Evolutionary conservation across 2,888 invertebrate genomes (phyloP), one percentile per base, ranked within the genome.

Genomic region (Eledona agricola): DNA sequence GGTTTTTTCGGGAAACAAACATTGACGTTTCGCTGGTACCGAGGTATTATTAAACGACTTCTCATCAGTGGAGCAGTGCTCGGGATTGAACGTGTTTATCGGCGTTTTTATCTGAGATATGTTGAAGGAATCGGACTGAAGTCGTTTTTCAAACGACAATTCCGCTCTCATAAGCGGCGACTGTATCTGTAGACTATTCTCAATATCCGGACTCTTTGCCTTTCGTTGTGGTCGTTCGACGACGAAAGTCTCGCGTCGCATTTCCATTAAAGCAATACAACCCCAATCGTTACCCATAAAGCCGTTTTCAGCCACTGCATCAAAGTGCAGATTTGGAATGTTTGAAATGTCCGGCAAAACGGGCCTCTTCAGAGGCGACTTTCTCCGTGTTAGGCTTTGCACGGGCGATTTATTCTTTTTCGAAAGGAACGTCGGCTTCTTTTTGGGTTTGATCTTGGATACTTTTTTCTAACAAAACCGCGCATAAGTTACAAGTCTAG

Each of bases 111-210:
- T 15, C n/a, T 64, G 58, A 4, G 59, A 52, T 22, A 64, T 57
- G 3, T 23, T 28, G 34, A 64, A 64, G 6, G 62, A 62, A 16
- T 61, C 51, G 4, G 57, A 16, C 6, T 54, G 42, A 28, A 62
- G 46, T 15, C 55, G 53, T 11, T 38, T 37, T 26, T 59, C 54
- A 23, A 60, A 58, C 10, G 34, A 49, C n/a, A n/a, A n/a, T n/a
- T n/a, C n/a, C n/a, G n/a, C n/a, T n/a, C n/a, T n/a, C 4, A 28
- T 4, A 17, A 0, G 10, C 4, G 40, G 12, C 4, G 19, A 10
- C n/a, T n/a, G n/a, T n/a, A n/a, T n/a, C n/a, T n/a, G n/a, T n/a
- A 64, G 52, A 54, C 63, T 65, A 45, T 66, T 64, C 17, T 65
- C 55, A 38, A 66, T 65, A 25, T 43, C 26, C 5, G 37, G 12